Evolutionary conservation across 2,888 invertebrate species (phyloP), one percentile per base, ranked within the genome.

Genomic region (Chrysotoxum bicinctum): DNA sequence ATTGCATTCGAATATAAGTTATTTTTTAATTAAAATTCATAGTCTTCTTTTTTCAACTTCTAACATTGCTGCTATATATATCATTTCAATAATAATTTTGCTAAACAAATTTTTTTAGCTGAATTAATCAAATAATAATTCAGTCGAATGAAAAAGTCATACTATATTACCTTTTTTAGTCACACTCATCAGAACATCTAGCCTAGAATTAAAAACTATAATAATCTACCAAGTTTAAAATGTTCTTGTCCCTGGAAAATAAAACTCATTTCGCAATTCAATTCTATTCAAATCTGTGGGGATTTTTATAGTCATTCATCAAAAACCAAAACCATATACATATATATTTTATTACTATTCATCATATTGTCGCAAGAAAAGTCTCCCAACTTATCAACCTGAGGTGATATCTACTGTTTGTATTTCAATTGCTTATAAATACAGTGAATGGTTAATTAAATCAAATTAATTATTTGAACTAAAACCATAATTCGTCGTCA

Each of bases 391-490:
- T 60, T 19, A 40, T 10, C n/a, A 10, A 23, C 30, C 7, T 14
- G 30, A 30, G 30, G n/a, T 58, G 16, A 58, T 45, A 30, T 26
- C n/a, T 50, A 43, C 6, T 0, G 0, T 19, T 21, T 21, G 6
- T 50, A 23, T 23, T 40, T 60, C 37, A 40, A n/a, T 62, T 26
- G 16, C 16, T n/a, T 35, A 40, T 40, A 19, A 16, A 56, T 16
- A 16, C 21, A 40, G 12, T 82, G 77, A 73, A 78, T 78, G 19
- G 12, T 64, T 64, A 78, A 73, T 78, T 78, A 78, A 83, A 73
- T 68, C 19, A 40, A 35, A 69, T 69, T 77, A 77, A 73, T 77
- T 43, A 82, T 50, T 23, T 54, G 19, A 82, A 73, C 64, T 64
- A 14, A 30, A 45, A 23, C 26, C 19, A 64, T 64, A 64, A 32